Base-by-base conservation (phyloP, 1,140 invertebrate genomes). In the Scaptomyza pallida region DNA sequence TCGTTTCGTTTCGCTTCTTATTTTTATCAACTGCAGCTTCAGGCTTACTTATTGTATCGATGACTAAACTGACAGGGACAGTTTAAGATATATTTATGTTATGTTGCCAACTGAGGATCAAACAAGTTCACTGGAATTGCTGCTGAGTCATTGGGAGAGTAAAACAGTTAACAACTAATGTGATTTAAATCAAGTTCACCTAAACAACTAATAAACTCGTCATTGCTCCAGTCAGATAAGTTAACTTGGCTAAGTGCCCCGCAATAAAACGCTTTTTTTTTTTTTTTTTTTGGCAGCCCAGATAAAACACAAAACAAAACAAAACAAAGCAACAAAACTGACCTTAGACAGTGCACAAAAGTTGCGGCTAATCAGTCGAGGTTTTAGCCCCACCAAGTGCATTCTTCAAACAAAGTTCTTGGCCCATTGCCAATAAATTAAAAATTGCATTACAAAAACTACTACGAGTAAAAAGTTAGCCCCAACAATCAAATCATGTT, bases 271-370 rank as follows among this genome's bases (percentile, higher is more conserved):
- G 33, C 6, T 26, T 26, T 26, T 23, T 23, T 23, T 26, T 26
- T 26, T 26, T 26, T 23, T 23, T 23, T 26, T 44, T 30, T 44
- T 33, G 21, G 40, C 37, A 10, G 40, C n/a, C n/a, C 23, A 47
- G 59, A 52, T 62, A 48, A 63, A 44, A 70, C 43, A 44, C 15
- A 40, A 47, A 43, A 51, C 21, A 30, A 30, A 30, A 44, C 56
- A 41, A 26, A 15, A 8, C 37, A 52, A 37, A 17, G 12, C 35
- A 65, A 37, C 15, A 85, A 81, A 86, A 80, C 80, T 85, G 78
- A 85, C 81, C 80, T 85, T 70, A 75, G 77, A 68, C 80, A 85
- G 64, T 47, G 64, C 30, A 19, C 16, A 23, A 52, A 54, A 67
- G 26, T 44, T 57, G 37, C 35, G 51, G 41, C 26, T 55, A 71